Evolutionary conservation across 2,797 vertebrate genomes (phyloP).

Genomic region (Moxostoma hubbsi): DNA sequence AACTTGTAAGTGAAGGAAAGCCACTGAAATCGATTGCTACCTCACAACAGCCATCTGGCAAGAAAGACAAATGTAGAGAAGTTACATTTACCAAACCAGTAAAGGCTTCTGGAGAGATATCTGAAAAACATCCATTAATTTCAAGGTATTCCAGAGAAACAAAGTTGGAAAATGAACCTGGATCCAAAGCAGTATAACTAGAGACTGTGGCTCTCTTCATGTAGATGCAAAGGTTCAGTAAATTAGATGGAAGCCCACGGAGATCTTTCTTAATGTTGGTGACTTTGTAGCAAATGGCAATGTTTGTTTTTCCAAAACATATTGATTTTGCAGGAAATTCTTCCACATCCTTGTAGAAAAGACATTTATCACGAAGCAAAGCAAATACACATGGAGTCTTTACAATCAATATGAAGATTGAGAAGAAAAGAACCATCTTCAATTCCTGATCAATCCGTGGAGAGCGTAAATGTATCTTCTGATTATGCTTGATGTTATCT

Average conservation of each 20-base stretch:
- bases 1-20: neutral
- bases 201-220: neutral
- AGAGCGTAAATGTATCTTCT: neutral
- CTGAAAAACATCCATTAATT: slow-evolving; percentile 18
- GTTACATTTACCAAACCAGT: slow-evolving; percentile 14
- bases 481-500: neutral
- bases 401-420: neutral
- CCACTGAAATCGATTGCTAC: slow-evolving; percentile 15
- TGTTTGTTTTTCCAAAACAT: neutral
- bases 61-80: neutral
- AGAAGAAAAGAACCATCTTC: neutral
- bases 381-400: neutral
- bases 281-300: neutral
- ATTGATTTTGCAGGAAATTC: neutral
- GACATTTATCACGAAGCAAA: neutral
- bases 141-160: neutral
- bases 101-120: slow-evolving; percentile 8
- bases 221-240: neutral
- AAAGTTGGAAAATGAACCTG: neutral
- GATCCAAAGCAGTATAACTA: neutral
- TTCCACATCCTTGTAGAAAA: neutral
- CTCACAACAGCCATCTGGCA: neutral
- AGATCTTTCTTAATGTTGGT: neutral
- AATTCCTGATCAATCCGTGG: neutral
- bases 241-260: neutral